Evolutionary conservation across 1,140 invertebrate species (phyloP), one percentile per base, ranked within the genome.

Genomic region (Drosophila setifemur): DNA sequence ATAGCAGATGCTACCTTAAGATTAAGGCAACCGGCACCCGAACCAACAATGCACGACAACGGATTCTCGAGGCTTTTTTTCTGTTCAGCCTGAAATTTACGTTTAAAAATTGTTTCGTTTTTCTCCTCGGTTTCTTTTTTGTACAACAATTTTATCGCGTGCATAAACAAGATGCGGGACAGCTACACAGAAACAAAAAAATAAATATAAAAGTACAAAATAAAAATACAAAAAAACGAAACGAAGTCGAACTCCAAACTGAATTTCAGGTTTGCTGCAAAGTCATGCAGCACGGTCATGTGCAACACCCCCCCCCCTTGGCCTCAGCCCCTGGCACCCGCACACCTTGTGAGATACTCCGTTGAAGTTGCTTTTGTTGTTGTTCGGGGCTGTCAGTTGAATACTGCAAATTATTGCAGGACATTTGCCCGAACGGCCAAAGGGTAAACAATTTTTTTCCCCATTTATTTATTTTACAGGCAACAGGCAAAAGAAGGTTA

Each of bases 231-330:
- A 23, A 40, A 52, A 28, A 66, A 40, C 70, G 58, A 74, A 69
- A 81, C 72, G 64, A 50, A 75, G 35, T 74, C 73, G n/a, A 78
- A 82, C 77, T 81, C 53, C 61, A 66, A 68, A 74, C 60, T 63
- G 75, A 69, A 69, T 85, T 75, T 85, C 81, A 68, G 81, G 77
- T 83, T 83, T 73, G 77, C 44, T 29, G 52, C 78, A 83, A 75
- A 85, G 75, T 85, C 79, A 85, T 85, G 79, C 79, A 85, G 86
- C 79, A 85, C 53, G 79, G 81, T 52, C 81, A 83, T 67, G 67
- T 60, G 55, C 40, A 64, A 29, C 42, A 42, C 25, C 14, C 8
- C 23, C 47, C n/a, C 11, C 28, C 35, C 39, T 12, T 28, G 5
- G 7, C 3, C 31, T 6, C 31, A n/a, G n/a, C 12, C 2, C 4